Evolutionary conservation across 1,140 invertebrate genomes (phyloP).

Genomic region (Coelopa frigida): DNA sequence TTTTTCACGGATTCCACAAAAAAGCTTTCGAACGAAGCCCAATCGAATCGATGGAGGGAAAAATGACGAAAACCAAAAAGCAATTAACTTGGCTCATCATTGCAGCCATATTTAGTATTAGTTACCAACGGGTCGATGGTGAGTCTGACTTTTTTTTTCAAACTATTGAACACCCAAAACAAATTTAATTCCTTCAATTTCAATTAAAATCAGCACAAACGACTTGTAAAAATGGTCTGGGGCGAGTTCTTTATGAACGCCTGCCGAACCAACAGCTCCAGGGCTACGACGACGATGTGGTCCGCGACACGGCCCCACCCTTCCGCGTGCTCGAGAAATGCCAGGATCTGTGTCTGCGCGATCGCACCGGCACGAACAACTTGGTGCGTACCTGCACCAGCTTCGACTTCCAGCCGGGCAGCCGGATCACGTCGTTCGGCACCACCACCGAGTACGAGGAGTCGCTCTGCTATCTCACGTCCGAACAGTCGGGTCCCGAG

Average conservation of each 20-base stretch:
- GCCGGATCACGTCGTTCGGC: constrained; percentile 70
- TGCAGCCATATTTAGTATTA: constrained; percentile 11
- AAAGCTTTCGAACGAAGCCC: too few relatives aligned
- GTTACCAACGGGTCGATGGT: constrained; percentile 12
- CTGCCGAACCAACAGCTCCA: constrained; percentile 81
- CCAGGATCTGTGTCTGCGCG: constrained; percentile 75
- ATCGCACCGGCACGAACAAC: constrained; percentile 71
- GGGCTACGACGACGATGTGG: constrained; percentile 80
- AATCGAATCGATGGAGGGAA: too few relatives aligned
- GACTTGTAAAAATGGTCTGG: constrained; percentile 79
- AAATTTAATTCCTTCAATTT: neutral
- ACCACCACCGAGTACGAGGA: constrained; percentile 80
- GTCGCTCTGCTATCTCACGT: constrained; percentile 79
- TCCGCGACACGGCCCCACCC: constrained; percentile 72
- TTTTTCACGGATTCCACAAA: too few relatives aligned
- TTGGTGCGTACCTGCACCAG: constrained; percentile 73
- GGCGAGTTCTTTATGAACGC: constrained; percentile 79
- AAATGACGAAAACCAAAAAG: constrained; percentile 9
- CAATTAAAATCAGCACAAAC: constrained; percentile 72
- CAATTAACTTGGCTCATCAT: constrained; percentile 4
- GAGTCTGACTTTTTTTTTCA: neutral
- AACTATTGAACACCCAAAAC: neutral
- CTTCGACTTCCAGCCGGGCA: constrained; percentile 85
- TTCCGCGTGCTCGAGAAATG: constrained; percentile 80
- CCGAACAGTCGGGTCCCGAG: constrained; percentile 75